Evolutionary conservation across 2,888 invertebrate species (phyloP).

Genomic region (Drepana falcataria): DNA sequence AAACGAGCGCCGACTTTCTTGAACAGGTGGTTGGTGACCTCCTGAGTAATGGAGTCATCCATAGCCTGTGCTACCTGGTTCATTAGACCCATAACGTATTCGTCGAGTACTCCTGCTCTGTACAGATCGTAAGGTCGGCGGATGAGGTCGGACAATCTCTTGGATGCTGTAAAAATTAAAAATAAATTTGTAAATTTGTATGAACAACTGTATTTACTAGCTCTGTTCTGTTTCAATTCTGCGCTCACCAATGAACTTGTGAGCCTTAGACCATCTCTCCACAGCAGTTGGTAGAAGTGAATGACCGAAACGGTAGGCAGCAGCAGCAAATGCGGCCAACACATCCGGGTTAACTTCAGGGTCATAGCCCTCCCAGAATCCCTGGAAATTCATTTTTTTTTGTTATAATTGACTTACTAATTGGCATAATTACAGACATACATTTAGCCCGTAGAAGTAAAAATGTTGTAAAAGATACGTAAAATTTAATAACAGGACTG

Average conservation of each 20-base stretch:
- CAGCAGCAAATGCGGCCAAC: constrained; percentile 93
- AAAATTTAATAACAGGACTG: too few species aligned
- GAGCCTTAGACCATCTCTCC: constrained; percentile 96
- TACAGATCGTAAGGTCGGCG: constrained; percentile 94
- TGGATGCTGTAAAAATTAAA: constrained; percentile 82
- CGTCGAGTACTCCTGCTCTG: constrained; percentile 92
- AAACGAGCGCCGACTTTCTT: constrained; percentile 87
- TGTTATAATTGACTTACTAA: not conserved
- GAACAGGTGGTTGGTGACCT: constrained; percentile 95
- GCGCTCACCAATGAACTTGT: constrained; percentile 90
- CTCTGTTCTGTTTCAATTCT: not conserved
- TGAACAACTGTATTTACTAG: not conserved
- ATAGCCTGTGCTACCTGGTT: constrained; percentile 97
- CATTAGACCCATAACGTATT: constrained; percentile 95
- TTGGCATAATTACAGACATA: too few species aligned
- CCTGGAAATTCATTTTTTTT: constrained; percentile 69
- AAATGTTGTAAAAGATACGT: too few species aligned
- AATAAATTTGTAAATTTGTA: not conserved
- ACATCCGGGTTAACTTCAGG: constrained; percentile 91
- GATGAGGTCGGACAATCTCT: constrained; percentile 91
- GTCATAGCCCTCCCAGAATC: constrained; percentile 92
- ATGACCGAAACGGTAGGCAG: constrained; percentile 95
- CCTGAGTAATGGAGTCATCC: constrained; percentile 94
- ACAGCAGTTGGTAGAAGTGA: constrained; percentile 93
- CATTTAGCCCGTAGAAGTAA: too few species aligned